Evolutionary conservation across 2,888 invertebrate genomes (phyloP).

Genomic region (Chymomyza amoena): DNA sequence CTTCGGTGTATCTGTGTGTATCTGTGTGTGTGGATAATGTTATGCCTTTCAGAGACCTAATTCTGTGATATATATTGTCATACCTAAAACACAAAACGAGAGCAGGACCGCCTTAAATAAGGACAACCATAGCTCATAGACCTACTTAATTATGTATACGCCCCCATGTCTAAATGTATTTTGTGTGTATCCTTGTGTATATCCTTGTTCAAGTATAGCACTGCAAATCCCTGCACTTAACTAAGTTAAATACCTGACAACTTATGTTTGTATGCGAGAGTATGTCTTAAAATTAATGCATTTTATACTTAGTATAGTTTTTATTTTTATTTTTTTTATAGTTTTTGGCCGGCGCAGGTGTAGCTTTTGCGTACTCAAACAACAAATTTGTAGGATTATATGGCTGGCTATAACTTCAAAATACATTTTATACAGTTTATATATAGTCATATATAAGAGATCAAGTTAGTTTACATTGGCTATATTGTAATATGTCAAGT

Average conservation of each 20-base stretch:
- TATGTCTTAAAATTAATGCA: constrained; percentile 45
- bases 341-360: constrained; percentile 75
- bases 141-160: background rate
- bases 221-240: constrained; percentile 34
- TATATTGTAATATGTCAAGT: background rate
- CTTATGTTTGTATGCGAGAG: constrained; percentile 22
- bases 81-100: background rate
- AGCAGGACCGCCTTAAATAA: background rate
- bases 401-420: constrained; percentile 69
- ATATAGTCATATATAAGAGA: constrained; percentile 13
- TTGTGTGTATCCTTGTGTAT: constrained; percentile 8
- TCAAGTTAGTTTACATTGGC: constrained; percentile 24
- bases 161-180: background rate
- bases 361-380: constrained; percentile 72
- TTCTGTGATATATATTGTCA: constrained; percentile 9
- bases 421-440: constrained; percentile 62
- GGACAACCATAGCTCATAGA: background rate
- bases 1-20: constrained; percentile 20
- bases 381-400: constrained; percentile 61
- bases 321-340: constrained; percentile 32
- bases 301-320: constrained; percentile 57
- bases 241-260: constrained; percentile 61
- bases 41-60: constrained; percentile 32
- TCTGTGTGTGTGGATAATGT: constrained; percentile 18
- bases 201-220: background rate